Evolutionary conservation across 2,888 invertebrate genomes (phyloP).

Genomic region (Venusia cambrica): DNA sequence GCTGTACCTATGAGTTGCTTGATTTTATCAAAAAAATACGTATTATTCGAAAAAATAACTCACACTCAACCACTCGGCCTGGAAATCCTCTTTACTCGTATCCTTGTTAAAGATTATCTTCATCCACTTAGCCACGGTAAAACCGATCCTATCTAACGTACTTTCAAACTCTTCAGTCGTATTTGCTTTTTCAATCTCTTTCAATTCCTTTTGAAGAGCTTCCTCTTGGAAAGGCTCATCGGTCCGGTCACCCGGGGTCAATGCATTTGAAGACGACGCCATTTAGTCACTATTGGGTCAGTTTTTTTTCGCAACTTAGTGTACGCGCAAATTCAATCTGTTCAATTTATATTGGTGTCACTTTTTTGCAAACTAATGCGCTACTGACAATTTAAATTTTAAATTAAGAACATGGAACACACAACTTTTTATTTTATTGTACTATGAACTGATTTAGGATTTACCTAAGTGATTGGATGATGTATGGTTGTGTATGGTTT

Average conservation of each 20-base stretch:
- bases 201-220: constrained; percentile 23
- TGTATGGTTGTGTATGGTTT: too few species aligned
- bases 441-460: too few species aligned
- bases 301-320: too few species aligned
- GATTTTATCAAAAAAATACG: constrained; percentile 9
- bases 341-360: too few species aligned
- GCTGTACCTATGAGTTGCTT: too few species aligned
- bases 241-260: constrained; percentile 11
- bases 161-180: constrained; percentile 54
- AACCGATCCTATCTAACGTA: constrained; percentile 45
- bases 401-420: too few species aligned
- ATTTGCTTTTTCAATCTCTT: constrained; percentile 46
- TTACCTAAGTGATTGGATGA: too few species aligned
- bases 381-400: too few species aligned
- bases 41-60: constrained; percentile 41
- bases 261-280: constrained; percentile 41
- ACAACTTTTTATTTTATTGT: too few species aligned
- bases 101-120: constrained; percentile 57
- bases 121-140: constrained; percentile 60
- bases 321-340: too few species aligned
- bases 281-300: constrained; percentile 42
- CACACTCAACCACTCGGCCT: constrained; percentile 64
- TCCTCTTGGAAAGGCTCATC: constrained; percentile 21
- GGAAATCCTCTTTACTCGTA: constrained; percentile 44
- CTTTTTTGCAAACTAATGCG: too few species aligned